Conservation (phyloP, 2,113 vertebrate genomes). For the Daphoenositta chrysoptera region DNA sequence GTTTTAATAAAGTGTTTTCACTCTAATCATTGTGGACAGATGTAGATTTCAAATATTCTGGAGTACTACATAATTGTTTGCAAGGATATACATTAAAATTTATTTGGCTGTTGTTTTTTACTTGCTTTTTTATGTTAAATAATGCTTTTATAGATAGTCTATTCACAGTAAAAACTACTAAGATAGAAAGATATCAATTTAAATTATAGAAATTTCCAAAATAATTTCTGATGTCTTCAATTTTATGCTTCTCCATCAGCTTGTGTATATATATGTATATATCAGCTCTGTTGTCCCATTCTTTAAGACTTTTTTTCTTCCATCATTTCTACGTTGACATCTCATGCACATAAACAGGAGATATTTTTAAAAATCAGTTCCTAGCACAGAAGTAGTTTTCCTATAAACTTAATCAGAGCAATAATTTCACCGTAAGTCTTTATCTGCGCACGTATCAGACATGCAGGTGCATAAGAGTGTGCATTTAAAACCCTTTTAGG, state of each 20-base stretch:
- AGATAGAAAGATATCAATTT: not conserved
- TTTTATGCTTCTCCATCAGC: not conserved
- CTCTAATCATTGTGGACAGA: not conserved
- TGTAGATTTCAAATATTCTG: not conserved
- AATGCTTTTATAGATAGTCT: not conserved
- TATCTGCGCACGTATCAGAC: not conserved
- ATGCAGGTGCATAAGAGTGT: not conserved
- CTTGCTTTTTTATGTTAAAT: not conserved
- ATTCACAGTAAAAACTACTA: not conserved
- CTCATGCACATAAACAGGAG: not conserved
- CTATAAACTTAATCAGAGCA: not conserved
- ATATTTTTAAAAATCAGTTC: not conserved
- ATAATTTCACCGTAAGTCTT: not conserved
- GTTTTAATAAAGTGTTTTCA: not conserved
- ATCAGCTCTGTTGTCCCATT: not conserved
- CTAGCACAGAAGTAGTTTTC: not conserved
- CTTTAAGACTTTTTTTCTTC: not conserved
- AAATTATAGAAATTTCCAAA: not conserved
- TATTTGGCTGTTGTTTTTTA: not conserved
- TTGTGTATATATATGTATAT: accelerated
- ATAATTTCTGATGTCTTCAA: not conserved
- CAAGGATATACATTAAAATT: not conserved
- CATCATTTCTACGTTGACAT: not conserved
- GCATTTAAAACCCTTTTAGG: not conserved
- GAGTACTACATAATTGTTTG: not conserved